A percentile compares a stretch with the other conserved stretches of the same genome.
Evolutionary conservation across 2,888 invertebrate species (phyloP).

Genomic region (Protophormia terraenovae): DNA sequence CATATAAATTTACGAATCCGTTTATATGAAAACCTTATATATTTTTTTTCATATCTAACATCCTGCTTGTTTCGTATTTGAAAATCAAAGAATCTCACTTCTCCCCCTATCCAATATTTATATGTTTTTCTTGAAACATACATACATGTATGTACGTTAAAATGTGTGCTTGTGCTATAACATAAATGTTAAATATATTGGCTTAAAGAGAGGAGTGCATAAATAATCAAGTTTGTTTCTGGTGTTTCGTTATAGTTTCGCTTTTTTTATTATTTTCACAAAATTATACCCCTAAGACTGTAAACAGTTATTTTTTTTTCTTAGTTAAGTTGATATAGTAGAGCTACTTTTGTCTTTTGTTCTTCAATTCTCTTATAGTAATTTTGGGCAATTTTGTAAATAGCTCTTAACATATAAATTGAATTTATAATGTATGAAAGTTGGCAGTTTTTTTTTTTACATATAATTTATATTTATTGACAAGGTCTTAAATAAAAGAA

Average conservation of each 20-base stretch:
- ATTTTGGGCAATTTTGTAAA: conserved; percentile 54
- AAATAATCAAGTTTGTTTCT: conserved; percentile 51
- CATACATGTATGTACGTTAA: background rate
- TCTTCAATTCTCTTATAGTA: background rate
- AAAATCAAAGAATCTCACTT: background rate
- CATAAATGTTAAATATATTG: conserved; percentile 35
- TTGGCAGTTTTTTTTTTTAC: background rate
- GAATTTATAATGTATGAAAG: conserved; percentile 15
- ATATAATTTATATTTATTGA: background rate
- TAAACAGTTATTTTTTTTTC: conserved; percentile 15
- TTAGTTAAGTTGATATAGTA: background rate
- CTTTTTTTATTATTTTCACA: background rate
- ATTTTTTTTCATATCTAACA: too few relatives aligned
- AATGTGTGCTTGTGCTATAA: background rate
- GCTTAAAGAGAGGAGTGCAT: conserved; percentile 47
- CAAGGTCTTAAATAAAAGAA: background rate
- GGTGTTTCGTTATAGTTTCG: conserved; percentile 3
- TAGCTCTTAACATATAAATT: conserved; percentile 26
- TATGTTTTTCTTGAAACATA: background rate
- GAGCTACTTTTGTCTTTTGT: background rate
- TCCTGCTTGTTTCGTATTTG: background rate
- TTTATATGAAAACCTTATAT: too few relatives aligned
- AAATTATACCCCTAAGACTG: conserved; percentile 51
- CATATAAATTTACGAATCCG: too few relatives aligned
- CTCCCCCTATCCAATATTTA: background rate